A percentile compares a stretch with the other conserved stretches of the same genome.
These are phyloP conservation scores for Clarias laeviceps DNA, from an alignment of 2,797 vertebrate genomes.

Conservation along the genomic window DNA sequence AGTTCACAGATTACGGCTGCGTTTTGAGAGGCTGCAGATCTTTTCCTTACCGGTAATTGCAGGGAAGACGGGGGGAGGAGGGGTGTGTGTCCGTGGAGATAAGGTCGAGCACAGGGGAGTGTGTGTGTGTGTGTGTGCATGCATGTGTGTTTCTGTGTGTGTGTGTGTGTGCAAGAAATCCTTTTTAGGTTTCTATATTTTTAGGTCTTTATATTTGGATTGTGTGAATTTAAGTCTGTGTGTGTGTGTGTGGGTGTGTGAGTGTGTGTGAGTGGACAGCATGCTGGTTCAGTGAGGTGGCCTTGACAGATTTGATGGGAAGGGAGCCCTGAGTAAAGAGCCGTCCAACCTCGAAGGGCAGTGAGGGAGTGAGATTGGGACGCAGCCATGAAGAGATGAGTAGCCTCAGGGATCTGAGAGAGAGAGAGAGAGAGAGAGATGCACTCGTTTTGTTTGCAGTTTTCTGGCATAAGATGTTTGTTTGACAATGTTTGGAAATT, in stretches of 20 bases:
- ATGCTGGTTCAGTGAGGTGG: not conserved
- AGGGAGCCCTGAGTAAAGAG: not conserved
- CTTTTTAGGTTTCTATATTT: not conserved
- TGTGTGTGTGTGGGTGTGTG: conserved; percentile 12
- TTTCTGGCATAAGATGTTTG: too few species aligned
- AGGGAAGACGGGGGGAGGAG: not conserved
- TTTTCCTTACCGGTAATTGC: conserved; percentile 24
- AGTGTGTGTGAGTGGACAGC: not conserved
- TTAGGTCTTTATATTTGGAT: not conserved
- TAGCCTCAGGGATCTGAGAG: not conserved
- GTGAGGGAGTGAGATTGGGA: conserved; percentile 18
- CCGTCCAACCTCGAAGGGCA: conserved; percentile 27
- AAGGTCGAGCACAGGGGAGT: not conserved
- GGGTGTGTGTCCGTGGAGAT: not conserved
- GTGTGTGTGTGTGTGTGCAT: conserved; percentile 23
- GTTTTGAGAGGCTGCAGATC: conserved; percentile 12
- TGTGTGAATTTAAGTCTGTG: not conserved
- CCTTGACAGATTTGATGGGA: not conserved
- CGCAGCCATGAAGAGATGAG: conserved; percentile 30
- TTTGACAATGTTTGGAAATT: too few species aligned
- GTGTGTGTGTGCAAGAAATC: conserved; percentile 12
- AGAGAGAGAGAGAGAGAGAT: not conserved
- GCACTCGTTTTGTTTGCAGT: not conserved
- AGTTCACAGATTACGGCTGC: conserved; percentile 10
- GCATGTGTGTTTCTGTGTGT: conserved; percentile 29